Percentiles rank a stretch among this genome's conserved stretches.
phyloP scores from a whole-genome alignment of 2,797 vertebrate genomes.

The Arctocebus calabarensis region DNA sequence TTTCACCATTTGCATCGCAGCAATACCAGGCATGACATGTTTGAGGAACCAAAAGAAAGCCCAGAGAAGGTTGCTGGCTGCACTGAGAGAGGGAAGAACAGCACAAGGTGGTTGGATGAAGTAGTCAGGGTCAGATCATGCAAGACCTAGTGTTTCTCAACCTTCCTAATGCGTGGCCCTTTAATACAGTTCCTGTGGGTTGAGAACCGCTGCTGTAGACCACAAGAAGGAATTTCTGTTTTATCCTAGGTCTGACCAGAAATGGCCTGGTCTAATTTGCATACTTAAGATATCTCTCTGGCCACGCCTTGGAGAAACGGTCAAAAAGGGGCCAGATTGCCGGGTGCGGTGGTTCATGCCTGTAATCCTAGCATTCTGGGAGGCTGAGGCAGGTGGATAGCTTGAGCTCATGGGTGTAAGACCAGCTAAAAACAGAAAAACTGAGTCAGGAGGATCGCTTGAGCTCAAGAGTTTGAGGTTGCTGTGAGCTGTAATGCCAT shows the following conservation, averaged over 20 bases:
- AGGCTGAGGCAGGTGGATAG: too few species aligned
- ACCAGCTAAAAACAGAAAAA: too few species aligned
- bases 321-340: not conserved
- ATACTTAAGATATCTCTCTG: not conserved
- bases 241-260: not conserved
- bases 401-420: too few species aligned
- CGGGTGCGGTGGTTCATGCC: too few species aligned
- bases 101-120: not conserved
- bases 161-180: too few species aligned
- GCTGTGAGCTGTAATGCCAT: too few species aligned
- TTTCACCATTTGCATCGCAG: not conserved
- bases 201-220: too few species aligned
- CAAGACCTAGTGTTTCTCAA: not conserved
- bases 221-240: not conserved
- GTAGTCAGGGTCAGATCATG: not conserved
- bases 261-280: not conserved
- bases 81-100: not conserved
- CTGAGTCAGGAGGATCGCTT: too few species aligned
- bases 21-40: fast-evolving
- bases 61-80: not conserved
- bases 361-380: too few species aligned
- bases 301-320: not conserved
- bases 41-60: not conserved
- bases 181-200: too few species aligned
- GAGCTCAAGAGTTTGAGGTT: too few species aligned